A percentile compares a stretch with the other conserved stretches of the same genome.
phyloP scores from a whole-genome alignment of 2,797 vertebrate species.

The Varecia variegata region DNA sequence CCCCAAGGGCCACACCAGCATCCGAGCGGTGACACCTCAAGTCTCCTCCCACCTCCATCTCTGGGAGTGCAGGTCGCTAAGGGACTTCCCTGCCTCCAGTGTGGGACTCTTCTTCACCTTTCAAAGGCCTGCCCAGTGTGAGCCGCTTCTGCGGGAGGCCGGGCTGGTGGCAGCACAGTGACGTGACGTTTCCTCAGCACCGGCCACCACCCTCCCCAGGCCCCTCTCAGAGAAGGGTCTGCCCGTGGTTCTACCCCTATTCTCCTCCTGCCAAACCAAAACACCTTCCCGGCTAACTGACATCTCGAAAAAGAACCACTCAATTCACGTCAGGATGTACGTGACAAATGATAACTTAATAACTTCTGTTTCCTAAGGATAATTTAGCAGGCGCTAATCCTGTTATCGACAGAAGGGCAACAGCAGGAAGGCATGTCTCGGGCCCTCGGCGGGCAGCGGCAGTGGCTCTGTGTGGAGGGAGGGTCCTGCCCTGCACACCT shows the following conservation, averaged over 20 bases:
- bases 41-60: rapidly evolving
- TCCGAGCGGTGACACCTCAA: rapidly evolving
- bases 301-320: no score
- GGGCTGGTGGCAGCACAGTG: rapidly evolving
- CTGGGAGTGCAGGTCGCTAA: not conserved
- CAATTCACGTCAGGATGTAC: not conserved
- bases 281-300: not conserved
- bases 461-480: not conserved
- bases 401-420: not conserved
- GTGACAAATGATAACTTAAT: not conserved
- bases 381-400: not conserved
- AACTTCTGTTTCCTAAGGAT: not conserved
- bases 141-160: rapidly evolving
- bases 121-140: rapidly evolving
- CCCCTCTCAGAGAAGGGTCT: rapidly evolving
- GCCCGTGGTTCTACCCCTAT: not conserved
- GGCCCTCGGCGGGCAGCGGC: not conserved
- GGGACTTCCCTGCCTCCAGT: rapidly evolving
- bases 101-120: not conserved
- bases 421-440: not conserved
- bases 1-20: no score
- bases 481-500: no score
- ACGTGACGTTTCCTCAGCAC: rapidly evolving
- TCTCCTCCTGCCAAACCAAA: not conserved
- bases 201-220: rapidly evolving